Base-by-base conservation (phyloP, 2,113 vertebrate genomes). In the Pterocles orientalis region DNA sequence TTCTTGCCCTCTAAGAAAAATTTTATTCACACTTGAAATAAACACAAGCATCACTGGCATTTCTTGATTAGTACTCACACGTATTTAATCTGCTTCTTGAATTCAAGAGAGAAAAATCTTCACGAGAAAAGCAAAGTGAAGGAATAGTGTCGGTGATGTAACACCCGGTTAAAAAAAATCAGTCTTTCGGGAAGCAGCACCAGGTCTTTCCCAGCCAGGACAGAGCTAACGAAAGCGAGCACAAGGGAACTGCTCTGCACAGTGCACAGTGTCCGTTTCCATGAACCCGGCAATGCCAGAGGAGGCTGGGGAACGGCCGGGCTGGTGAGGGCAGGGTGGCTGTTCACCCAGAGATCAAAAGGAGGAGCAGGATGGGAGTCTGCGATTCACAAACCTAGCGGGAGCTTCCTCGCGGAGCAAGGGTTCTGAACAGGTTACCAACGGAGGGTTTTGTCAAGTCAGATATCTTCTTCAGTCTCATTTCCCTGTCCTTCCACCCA, bases 221-320 rank as follows among this genome's bases (percentile, higher is more conserved):
- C 6, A 23, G 62, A 86, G 62, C 34, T 70, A 41, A 36, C 10
- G 21, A 14, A 69, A 87, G 45, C 14, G 29, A 86, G 61, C 6
- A 61, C 12, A 29, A 24, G 58, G 0, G 7, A 45, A 24, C 14
- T 18, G 11, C 3, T 50, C 77, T 84, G 39, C 50, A 48, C 11
- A 1, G 29, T 4, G 3, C 20, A 4, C 10, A 36, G 57, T 2
- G 10, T 3, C 3, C 25, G 18, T 39, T 76, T 62, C 56, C 51
- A 41, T 3, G 72, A 60, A 28, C 24, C 6, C 13, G 23, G 1
- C 15, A 33, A n/a, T 0, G 1, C 21, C 26, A 33, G 47, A 66
- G 33, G 41, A 62, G 70, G 21, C 13, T 12, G 28, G 36, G 36
- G 56, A 45, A 60, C 0, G 28, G n/a, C 48, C 10, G 51, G 58